Conservation (phyloP, 2,888 invertebrate genomes). For the Cepaea hortensis region DNA sequence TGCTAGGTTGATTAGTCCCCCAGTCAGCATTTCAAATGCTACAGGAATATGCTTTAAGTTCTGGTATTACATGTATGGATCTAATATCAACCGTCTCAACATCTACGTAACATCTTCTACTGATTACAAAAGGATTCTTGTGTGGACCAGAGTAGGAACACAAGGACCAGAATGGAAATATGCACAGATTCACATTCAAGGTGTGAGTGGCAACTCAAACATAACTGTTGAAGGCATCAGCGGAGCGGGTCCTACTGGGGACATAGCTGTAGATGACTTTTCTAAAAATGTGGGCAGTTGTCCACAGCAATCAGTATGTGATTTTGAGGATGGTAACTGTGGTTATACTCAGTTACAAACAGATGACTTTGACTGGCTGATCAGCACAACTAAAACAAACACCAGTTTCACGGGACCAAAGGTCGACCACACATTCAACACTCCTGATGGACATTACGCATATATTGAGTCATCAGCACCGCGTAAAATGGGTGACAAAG, state of each 20-base stretch:
- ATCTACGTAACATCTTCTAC: conserved; percentile 54
- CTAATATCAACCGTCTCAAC: conserved; percentile 67
- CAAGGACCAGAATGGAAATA: conserved; percentile 69
- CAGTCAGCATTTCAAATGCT: conserved; percentile 49
- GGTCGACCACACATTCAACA: conserved; percentile 70
- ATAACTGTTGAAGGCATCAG: conserved; percentile 70
- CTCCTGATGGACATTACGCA: conserved; percentile 63
- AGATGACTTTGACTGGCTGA: conserved; percentile 68
- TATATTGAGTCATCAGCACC: conserved; percentile 66
- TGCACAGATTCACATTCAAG: conserved; percentile 61
- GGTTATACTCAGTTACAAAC: conserved; percentile 66
- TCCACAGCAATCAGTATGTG: conserved; percentile 64
- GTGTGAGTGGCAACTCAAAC: conserved; percentile 57
- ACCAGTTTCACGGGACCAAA: conserved; percentile 64
- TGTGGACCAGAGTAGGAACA: conserved; percentile 65
- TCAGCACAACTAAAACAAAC: conserved; percentile 64
- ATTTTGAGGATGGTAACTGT: conserved; percentile 69
- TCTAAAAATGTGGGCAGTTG: conserved; percentile 59
- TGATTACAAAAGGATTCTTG: conserved; percentile 34
- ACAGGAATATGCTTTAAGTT: conserved; percentile 70
- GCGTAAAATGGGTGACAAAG: conserved; percentile 61
- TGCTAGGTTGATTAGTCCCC: conserved; percentile 64
- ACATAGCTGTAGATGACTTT: conserved; percentile 73
- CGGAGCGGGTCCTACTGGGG: conserved; percentile 63
- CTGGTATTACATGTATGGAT: conserved; percentile 75